Evolutionary conservation across 2,888 invertebrate species (phyloP).

Genomic region (Apamea monoglypha): DNA sequence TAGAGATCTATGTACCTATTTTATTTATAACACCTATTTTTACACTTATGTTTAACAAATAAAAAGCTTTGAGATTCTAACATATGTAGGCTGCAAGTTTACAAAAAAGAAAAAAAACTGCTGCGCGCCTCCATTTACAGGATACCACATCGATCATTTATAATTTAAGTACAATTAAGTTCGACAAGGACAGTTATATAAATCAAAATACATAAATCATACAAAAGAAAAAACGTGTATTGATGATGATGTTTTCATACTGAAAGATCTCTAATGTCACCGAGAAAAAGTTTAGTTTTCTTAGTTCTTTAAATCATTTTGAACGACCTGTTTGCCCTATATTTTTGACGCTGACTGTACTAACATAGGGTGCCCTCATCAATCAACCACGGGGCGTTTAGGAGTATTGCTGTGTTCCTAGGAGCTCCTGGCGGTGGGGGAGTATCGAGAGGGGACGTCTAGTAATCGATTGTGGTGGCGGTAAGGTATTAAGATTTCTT

Average conservation of each 20-base stretch:
- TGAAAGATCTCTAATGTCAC: not conserved
- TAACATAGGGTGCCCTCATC: conserved; percentile 27
- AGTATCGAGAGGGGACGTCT: not conserved
- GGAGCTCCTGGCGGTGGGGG: not conserved
- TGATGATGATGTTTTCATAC: not conserved
- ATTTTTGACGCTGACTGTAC: conserved; percentile 18
- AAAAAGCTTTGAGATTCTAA: too few relatives aligned
- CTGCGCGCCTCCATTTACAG: not conserved
- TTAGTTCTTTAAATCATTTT: not conserved
- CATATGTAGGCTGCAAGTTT: not conserved
- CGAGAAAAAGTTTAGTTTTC: not conserved
- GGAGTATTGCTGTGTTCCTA: conserved; percentile 24
- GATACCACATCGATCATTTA: not conserved
- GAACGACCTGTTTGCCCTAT: not conserved
- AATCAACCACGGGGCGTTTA: conserved; percentile 40
- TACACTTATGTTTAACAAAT: too few relatives aligned
- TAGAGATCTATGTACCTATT: too few relatives aligned
- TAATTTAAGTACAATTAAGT: not conserved
- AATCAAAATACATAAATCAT: not conserved
- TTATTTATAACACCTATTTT: too few relatives aligned
- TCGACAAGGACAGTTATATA: not conserved
- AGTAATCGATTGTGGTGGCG: conserved; percentile 21
- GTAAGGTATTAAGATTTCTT: conserved; percentile 13
- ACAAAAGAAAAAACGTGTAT: not conserved
- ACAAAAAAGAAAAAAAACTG: not conserved